Base-by-base conservation (phyloP, 64 coral and sea anemone species). In the Pocillopora verrucosa region DNA sequence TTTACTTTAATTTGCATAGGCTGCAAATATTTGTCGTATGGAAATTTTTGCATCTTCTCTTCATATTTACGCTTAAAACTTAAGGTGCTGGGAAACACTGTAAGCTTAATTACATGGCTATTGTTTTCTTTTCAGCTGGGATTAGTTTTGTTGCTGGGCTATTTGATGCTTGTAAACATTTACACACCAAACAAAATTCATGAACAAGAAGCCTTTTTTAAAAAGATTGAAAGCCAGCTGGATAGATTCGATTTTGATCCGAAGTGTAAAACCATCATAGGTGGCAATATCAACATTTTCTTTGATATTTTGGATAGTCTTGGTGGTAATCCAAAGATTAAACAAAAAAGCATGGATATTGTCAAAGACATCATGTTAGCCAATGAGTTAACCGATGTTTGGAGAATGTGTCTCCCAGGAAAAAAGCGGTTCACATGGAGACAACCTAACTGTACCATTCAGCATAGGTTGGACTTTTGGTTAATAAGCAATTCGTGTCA, bases 401-500 rank as follows among this genome's bases (percentile, higher is more conserved):
- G 87, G 87, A 72, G 87, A 77, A 64, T 77, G 35, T 58, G 74
- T 61, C 74, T 61, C 59, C 87, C 87, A 60, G 72, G 60, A 16
- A 41, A 57, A 76, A 86, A 88, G 75, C 56, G 59, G 10, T 88
- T 61, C 75, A 88, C 87, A 38, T 78, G 73, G 73, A 58, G 74
- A 36, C 51, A 77, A 65, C 57, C 57, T 34, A 88, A 64, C 36
- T 58, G 70, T 24, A 37, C 59, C 1, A 76, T 88, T 77, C 87
- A 88, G 22, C 74, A 74, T 76, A 88, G 87, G 17, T 62, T 88
- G 68, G 87, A 88, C 73, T 77, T 77, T 77, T 88, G 74, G 87
- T 78, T 88, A 36, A 77, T 77, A 36, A 88, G 87, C 20, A 72
- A 88, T 88, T 65, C 30, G 34, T 20, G 34, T 87, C 70, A 74